Base-by-base conservation (phyloP, 2,888 invertebrate genomes). In the Agrotis clavis region DNA sequence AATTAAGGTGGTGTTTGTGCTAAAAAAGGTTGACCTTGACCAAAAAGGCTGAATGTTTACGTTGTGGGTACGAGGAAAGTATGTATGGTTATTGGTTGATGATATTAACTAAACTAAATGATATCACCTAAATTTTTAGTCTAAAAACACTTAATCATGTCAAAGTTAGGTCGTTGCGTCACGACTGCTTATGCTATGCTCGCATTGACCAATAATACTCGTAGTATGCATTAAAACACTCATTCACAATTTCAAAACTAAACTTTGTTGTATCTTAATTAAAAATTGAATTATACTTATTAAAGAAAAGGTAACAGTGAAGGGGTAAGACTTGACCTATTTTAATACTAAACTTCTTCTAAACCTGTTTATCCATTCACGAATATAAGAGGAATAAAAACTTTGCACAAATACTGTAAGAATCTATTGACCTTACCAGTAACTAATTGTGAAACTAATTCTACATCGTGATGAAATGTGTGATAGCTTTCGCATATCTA, bases 11-110 rank as follows among this genome's bases (percentile, higher is more conserved):
- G 16, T 51, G 21, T 30, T 56, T 18, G 13, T 16, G 13, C 50
- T 62, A 45, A 62, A 78, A 74, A 72, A 19, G 6, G 21, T 78
- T 75, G 35, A 41, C 79, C 62, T 79, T 79, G 73, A 62, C 41
- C 51, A 41, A 54, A 74, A 48, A 21, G 6, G n/a, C 19, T 13
- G 21, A 35, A 35, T 16, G 18, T 54, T 59, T 59, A 13, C 48
- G 13, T 48, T 59, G 16, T 60, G n/a, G 25, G 25, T 9, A 13
- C 13, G 18, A 21, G 6, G 41, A 4, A 14, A 19, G 14, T 35
- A 47, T 3, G 25, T 41, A 9, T 48, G 67, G 6, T 53, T 25
- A 48, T 48, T 67, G 56, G 13, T 41, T 7, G 53, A 13, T n/a
- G 16, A 9, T 2, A 19, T 48, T 41, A 41, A 41, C 11, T 41